Percentiles rank a stretch among this genome's conserved stretches.
Conservation (phyloP, 2,113 vertebrate genomes). For the Reinhardtius hippoglossoides region DNA sequence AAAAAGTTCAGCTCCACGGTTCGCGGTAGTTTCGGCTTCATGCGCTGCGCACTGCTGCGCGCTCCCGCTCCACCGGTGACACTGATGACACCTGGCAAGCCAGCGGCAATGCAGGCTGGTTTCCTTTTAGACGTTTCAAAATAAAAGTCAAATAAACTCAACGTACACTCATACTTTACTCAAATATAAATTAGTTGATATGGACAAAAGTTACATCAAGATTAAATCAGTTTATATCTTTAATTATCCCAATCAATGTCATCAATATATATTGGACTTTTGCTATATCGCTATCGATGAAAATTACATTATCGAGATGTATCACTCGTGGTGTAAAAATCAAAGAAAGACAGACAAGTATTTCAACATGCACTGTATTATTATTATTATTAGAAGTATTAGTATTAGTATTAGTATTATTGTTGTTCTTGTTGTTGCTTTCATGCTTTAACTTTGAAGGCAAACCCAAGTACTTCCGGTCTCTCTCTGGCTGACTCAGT, state of each 20-base stretch:
- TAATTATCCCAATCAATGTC: no score
- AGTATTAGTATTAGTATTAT: no score
- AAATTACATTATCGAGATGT: no score
- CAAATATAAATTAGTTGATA: no score
- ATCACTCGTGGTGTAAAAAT: no score
- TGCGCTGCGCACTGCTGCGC: constrained; percentile 62
- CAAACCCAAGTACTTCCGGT: constrained; percentile 12
- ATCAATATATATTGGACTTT: no score
- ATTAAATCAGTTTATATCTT: no score
- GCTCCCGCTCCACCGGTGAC: not conserved
- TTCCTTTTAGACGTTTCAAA: constrained; percentile 45
- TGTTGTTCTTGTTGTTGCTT: not conserved
- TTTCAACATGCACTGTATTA: not conserved
- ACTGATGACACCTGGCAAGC: constrained; percentile 19
- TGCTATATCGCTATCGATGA: no score
- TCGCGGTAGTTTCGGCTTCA: constrained; percentile 35
- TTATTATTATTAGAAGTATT: no score
- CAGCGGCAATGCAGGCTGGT: not conserved
- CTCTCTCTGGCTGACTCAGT: not conserved
- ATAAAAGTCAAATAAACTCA: constrained; percentile 32
- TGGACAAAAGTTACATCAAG: no score
- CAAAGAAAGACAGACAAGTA: no score
- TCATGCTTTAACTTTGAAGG: constrained; percentile 34
- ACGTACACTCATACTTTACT: no score
- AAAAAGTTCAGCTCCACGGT: constrained; percentile 46